Base-by-base conservation (phyloP, 2,888 invertebrate species). In the Rhodophaea formosa region DNA sequence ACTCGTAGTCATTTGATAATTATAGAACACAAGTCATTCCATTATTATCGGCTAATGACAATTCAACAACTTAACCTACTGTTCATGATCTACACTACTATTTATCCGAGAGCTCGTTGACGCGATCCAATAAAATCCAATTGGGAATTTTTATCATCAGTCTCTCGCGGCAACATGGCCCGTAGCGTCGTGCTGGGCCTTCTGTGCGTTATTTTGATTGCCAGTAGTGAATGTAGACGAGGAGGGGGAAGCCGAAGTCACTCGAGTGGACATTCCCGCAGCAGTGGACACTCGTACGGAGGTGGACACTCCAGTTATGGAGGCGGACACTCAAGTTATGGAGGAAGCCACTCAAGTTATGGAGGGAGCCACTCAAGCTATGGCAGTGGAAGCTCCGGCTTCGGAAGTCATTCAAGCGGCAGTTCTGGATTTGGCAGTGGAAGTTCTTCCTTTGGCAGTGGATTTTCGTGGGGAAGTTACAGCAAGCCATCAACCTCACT, bases 141-240 rank as follows among this genome's bases (percentile, higher is more conserved):
- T 32, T 51, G 35, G 49, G 32, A 16, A 2, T 51, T 51, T 39
- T 35, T 39, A 51, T 51, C 51, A 47, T 12, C 39, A 39, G 39
- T 39, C 16, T 15, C 51, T 12, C 32, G 14, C 49, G 49, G 32
- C 53, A 45, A 8, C 29, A 54, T 54, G 53, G 44, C 53, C 16
- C 29, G 32, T 44, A 44, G 44, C 6, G 30, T 54, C 44, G 44
- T 54, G 53, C 29, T 54, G 30, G 43, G 29, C 5, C 15, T 54
- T 32, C 43, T 54, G n/a, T 32, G 23, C 12, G 1, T 54, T 12
- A 29, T 43, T 44, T 54, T 54, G 8, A 14, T 54, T 6, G 8
- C 53, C 3, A 54, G 5, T 45, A 12, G 15, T 44, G 53, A 54
- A 43, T 43, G 53, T 44, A 29, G 53, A 43, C 10, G 43, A 23